Conservation (phyloP, 2,888 invertebrate genomes). For the Rhopalosiphum nymphaeae region DNA sequence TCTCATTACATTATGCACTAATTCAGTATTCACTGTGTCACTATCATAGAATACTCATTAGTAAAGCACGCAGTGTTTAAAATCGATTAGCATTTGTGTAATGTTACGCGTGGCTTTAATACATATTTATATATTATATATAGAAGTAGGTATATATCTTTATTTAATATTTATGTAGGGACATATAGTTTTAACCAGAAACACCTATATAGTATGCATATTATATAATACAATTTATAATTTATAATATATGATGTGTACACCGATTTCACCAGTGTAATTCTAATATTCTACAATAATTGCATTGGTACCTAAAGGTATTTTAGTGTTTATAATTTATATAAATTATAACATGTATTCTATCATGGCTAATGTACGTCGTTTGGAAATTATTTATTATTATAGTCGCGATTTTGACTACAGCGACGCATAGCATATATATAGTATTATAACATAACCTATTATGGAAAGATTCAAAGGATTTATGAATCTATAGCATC, state of each 20-base stretch:
- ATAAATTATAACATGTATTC: background rate
- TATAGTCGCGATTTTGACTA: conserved; percentile 1
- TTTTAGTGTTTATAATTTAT: background rate
- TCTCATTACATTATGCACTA: background rate
- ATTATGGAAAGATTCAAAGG: background rate
- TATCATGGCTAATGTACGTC: background rate
- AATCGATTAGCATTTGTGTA: conserved; percentile 4
- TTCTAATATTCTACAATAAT: background rate
- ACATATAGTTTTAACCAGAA: background rate
- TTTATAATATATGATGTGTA: background rate
- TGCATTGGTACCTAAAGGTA: background rate
- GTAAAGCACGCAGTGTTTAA: background rate
- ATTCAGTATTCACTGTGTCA: background rate
- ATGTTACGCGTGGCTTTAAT: background rate
- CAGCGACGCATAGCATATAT: background rate
- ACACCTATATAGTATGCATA: background rate
- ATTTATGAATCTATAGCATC: background rate
- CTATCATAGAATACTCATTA: no score
- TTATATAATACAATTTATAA: background rate
- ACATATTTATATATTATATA: background rate
- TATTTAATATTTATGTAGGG: background rate
- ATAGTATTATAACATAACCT: background rate
- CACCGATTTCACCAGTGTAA: background rate
- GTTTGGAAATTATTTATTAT: background rate
- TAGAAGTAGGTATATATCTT: background rate